Evolutionary conservation across 2,888 invertebrate species (phyloP), one percentile per base, ranked within the genome.

Genomic region (Clitarchus hookeri): DNA sequence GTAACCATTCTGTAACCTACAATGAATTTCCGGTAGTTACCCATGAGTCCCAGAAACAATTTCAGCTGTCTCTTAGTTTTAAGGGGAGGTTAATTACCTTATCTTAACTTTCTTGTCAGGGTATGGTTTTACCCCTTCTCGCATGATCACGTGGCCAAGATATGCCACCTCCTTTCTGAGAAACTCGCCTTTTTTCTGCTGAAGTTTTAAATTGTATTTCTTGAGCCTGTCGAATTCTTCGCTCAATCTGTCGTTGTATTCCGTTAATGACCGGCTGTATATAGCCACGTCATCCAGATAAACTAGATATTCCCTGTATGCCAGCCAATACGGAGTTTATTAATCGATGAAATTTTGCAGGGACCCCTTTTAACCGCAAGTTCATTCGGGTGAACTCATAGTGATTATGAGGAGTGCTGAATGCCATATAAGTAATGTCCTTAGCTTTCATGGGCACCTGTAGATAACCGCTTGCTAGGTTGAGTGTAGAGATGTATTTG

Each of bases 121-220:
- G 25, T 85, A 36, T 26, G 86, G 87, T 23, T 82, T 84, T 23
- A 86, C 86, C 44, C 86, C 86, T 25, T 86, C 44, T 13, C 8
- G 8, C 12, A 8, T 82, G 13, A 82, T 16, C 13, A 27, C 13
- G 0, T 79, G 79, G 12, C 36, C 44, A 8, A 44, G 8, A 65
- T 80, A 36, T 25, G 84, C 65, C n/a, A 85, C 79, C 26, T 77
- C n/a, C 23, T 84, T 86, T 44, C 48, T 23, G 87, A 87, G 36
- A 65, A 88, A 88, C 13, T 84, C 84, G 78, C 87, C 87, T 84
- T 87, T 87, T 19, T 86, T 85, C 9, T 84, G 83, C n/a, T 88
- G 87, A 16, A 88, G 54, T 44, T 80, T 53, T 2, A 88, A 27
- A 6, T 82, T 44, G 26, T 85, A 78, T 54, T 85, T 26, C 25